Conservation (phyloP, 2,113 vertebrate genomes). For the Semnornis frantzii region DNA sequence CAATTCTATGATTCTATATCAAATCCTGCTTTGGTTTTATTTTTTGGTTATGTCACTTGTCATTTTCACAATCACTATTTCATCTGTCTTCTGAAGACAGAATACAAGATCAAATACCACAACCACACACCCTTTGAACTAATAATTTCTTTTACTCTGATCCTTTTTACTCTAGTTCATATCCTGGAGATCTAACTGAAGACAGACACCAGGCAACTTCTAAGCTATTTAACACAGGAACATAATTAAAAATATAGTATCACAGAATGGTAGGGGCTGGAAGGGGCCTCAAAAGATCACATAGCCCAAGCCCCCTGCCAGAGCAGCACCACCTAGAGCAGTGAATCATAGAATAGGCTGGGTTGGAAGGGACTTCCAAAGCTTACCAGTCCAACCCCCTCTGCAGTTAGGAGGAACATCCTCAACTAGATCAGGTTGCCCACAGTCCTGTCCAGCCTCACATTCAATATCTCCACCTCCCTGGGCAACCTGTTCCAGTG, state of each 20-base stretch:
- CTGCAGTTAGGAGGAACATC: no score
- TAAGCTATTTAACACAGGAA: neutral
- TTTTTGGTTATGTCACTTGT: neutral
- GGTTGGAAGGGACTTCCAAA: no score
- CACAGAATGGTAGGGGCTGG: no score
- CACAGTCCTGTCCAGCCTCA: no score
- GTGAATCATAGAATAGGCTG: no score
- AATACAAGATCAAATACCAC: neutral
- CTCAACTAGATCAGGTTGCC: no score
- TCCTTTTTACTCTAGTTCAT: neutral
- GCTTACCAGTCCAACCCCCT: no score
- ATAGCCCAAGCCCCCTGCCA: no score
- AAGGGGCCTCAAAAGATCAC: no score
- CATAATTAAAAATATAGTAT: neutral
- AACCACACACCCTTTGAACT: neutral
- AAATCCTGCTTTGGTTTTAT: neutral
- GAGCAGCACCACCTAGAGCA: no score
- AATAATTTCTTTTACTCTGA: neutral
- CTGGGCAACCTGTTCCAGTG: no score
- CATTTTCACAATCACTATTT: neutral
- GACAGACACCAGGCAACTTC: neutral
- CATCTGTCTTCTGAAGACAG: neutral
- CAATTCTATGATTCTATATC: neutral
- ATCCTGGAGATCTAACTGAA: neutral
- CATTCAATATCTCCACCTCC: no score